A percentile compares a stretch with the other conserved stretches of the same genome.
These are phyloP conservation scores for Papilio aristodemus DNA, from an alignment of 1,140 invertebrate species.

Conservation along the genomic window DNA sequence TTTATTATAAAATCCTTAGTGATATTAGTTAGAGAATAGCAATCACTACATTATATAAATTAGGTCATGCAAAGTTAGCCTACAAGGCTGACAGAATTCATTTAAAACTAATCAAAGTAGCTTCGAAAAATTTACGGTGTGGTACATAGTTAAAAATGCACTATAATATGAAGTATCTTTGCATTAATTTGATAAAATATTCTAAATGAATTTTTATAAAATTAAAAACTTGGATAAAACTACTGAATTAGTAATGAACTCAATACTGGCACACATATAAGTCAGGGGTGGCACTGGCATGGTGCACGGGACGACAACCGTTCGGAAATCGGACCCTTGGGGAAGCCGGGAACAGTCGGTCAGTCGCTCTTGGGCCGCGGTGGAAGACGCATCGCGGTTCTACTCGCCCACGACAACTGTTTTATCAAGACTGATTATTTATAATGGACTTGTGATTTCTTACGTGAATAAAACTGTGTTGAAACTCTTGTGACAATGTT, in stretches of 20 bases:
- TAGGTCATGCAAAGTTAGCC: too few relatives aligned
- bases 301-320: slow-evolving; percentile 25
- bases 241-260: slow-evolving; percentile 49
- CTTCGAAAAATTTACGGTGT: too few relatives aligned
- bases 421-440: slow-evolving; percentile 40
- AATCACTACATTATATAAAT: too few relatives aligned
- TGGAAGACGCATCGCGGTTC: slow-evolving; percentile 32
- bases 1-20: too few relatives aligned
- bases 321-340: slow-evolving; percentile 32
- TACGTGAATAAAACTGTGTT: slow-evolving; percentile 44
- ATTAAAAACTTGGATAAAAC: not conserved
- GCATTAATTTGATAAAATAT: too few relatives aligned
- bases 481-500: slow-evolving; percentile 57
- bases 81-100: too few relatives aligned
- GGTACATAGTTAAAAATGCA: too few relatives aligned
- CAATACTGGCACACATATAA: slow-evolving; percentile 33
- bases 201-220: too few relatives aligned
- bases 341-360: slow-evolving; percentile 41
- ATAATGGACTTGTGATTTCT: slow-evolving; percentile 51
- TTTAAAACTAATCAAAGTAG: too few relatives aligned
- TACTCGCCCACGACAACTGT: slow-evolving; percentile 19
- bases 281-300: slow-evolving; percentile 38
- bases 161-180: too few relatives aligned
- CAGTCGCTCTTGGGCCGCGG: slow-evolving; percentile 42
- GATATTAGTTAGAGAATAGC: too few relatives aligned